A percentile compares a stretch with the other conserved stretches of the same genome.
These are phyloP conservation scores for Clitarchus hookeri DNA, from an alignment of 2,888 invertebrate genomes.

Conservation along the genomic window DNA sequence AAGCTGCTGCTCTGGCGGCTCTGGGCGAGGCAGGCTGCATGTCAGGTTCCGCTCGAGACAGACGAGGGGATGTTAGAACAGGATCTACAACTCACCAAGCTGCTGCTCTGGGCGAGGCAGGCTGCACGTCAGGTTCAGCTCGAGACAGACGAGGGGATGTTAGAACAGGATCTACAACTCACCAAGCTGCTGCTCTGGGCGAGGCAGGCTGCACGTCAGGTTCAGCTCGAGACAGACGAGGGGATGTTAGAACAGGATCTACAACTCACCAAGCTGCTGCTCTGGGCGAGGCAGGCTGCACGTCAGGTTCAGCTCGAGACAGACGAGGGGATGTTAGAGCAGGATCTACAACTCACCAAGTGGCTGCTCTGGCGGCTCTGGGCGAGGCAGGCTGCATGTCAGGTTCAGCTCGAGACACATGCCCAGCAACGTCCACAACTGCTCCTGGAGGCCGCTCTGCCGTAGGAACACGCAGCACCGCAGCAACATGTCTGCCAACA, in stretches of 20 bases:
- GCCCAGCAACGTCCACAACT: conserved; percentile 72
- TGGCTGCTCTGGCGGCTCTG: conserved; percentile 36
- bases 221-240: conserved; percentile 65
- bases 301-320: conserved; percentile 65
- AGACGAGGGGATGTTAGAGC: too few relatives aligned
- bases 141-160: conserved; percentile 55
- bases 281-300: conserved; percentile 47
- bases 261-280: conserved; percentile 35
- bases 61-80: too few relatives aligned
- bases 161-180: conserved; percentile 24
- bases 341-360: conserved; percentile 35
- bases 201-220: conserved; percentile 54
- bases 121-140: conserved; percentile 63
- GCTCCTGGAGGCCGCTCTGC: conserved; percentile 76
- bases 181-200: conserved; percentile 39
- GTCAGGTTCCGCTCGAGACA: conserved; percentile 69
- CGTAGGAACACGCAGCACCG: conserved; percentile 64
- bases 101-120: conserved; percentile 44
- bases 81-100: conserved; percentile 34
- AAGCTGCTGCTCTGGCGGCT: conserved; percentile 35
- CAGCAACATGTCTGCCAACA: conserved; percentile 53
- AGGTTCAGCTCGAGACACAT: conserved; percentile 71
- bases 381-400: conserved; percentile 47
- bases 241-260: neutral
- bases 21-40: conserved; percentile 47